Evolutionary conservation across 1,140 invertebrate genomes (phyloP).

Genomic region (Paraescarpia echinospica): DNA sequence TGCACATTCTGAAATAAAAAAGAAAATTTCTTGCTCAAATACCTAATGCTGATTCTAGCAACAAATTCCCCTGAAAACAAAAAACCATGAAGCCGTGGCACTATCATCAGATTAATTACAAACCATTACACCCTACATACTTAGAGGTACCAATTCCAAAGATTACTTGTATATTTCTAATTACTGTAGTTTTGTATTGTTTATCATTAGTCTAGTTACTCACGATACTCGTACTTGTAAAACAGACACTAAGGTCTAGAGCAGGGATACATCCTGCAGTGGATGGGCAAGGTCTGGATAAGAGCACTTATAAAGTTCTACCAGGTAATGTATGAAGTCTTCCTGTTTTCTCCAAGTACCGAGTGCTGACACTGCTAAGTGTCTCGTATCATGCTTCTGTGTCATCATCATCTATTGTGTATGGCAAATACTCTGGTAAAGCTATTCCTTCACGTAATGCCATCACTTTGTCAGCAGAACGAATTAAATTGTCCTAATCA

Average conservation of each 20-base stretch:
- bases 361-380: background rate
- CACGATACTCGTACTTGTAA: no score
- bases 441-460: background rate
- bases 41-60: background rate
- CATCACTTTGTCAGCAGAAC: background rate
- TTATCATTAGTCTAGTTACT: no score
- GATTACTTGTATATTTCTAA: background rate
- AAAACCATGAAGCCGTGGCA: no score
- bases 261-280: no score
- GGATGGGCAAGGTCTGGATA: no score
- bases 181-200: background rate
- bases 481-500: no score
- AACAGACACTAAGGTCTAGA: no score
- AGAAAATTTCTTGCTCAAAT: constrained; percentile 20
- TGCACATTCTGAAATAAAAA: constrained; percentile 44
- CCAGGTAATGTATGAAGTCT: background rate
- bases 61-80: background rate
- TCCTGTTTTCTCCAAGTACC: background rate
- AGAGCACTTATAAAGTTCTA: no score
- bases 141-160: background rate
- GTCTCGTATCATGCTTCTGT: background rate
- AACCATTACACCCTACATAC: background rate
- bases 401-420: background rate
- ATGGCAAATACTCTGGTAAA: background rate
- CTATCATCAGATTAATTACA: background rate